phyloP scores from a whole-genome alignment of 1,140 invertebrate species.

The Paraescarpia echinospica region DNA sequence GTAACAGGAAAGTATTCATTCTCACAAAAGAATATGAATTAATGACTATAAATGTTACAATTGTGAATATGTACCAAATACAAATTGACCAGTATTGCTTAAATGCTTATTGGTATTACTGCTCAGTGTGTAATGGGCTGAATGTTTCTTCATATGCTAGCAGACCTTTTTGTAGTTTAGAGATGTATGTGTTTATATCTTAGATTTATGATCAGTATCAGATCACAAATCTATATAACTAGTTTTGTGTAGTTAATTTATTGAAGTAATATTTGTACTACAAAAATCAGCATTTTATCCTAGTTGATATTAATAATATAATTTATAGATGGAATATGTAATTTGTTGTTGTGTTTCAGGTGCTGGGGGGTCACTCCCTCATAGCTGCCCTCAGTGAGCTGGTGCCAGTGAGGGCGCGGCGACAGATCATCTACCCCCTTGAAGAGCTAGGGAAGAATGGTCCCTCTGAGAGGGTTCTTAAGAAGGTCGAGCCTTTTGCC shows the following conservation, averaged over 20 bases:
- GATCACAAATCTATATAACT: too few species aligned
- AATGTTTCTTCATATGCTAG: background rate
- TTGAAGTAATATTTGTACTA: background rate
- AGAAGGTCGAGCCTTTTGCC: constrained; percentile 46
- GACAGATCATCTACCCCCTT: constrained; percentile 54
- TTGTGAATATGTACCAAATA: too few species aligned
- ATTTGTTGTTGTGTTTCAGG: constrained; percentile 32
- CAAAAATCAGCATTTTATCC: too few species aligned
- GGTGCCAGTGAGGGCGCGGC: constrained; percentile 54
- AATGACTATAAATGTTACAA: background rate
- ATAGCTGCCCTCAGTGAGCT: constrained; percentile 50
- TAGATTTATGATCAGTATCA: too few species aligned
- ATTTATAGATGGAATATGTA: background rate
- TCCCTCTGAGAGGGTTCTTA: constrained; percentile 53
- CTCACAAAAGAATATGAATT: too few species aligned
- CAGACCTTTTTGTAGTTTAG: too few species aligned
- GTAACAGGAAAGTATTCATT: too few species aligned
- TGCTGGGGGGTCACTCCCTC: constrained; percentile 50
- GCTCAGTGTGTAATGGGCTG: too few species aligned
- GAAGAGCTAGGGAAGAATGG: constrained; percentile 53
- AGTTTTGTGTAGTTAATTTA: too few species aligned
- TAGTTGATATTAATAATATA: background rate
- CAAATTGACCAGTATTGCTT: too few species aligned
- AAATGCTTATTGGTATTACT: too few species aligned
- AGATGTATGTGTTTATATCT: too few species aligned